Conservation (phyloP, 2,888 invertebrate genomes). For the Melanchra persicariae region DNA sequence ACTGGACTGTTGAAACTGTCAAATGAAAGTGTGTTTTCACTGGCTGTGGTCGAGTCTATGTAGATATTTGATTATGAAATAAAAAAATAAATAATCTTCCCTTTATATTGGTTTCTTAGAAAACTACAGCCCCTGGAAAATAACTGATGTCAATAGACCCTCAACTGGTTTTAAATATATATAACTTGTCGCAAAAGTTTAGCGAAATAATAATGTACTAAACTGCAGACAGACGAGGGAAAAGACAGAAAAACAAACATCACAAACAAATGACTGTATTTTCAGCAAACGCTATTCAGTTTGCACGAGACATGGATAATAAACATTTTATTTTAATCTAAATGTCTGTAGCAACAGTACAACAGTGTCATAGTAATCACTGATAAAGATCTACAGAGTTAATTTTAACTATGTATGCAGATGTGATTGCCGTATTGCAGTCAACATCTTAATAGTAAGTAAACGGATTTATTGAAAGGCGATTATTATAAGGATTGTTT, state of each 20-base stretch:
- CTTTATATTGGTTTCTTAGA: background rate
- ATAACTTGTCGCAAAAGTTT: conserved; percentile 1
- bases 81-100: background rate
- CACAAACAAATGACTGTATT: background rate
- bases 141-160: background rate
- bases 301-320: conserved; percentile 6
- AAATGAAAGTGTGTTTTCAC: conserved; percentile 54
- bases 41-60: conserved; percentile 5
- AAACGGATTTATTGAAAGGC: conserved; percentile 4
- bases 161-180: conserved; percentile 14
- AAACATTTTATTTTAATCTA: conserved; percentile 25
- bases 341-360: conserved; percentile 7
- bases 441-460: conserved; percentile 30
- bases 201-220: background rate
- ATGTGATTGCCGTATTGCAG: conserved; percentile 22
- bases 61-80: conserved; percentile 8
- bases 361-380: conserved; percentile 35
- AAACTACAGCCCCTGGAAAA: background rate
- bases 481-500: conserved; percentile 22
- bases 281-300: background rate
- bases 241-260: background rate
- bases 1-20: conserved; percentile 51
- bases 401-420: conserved; percentile 42
- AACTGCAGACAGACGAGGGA: too few relatives aligned
- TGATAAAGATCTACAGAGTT: conserved; percentile 42